Base-by-base conservation (phyloP, 2,797 vertebrate species). In the Catharus ustulatus region DNA sequence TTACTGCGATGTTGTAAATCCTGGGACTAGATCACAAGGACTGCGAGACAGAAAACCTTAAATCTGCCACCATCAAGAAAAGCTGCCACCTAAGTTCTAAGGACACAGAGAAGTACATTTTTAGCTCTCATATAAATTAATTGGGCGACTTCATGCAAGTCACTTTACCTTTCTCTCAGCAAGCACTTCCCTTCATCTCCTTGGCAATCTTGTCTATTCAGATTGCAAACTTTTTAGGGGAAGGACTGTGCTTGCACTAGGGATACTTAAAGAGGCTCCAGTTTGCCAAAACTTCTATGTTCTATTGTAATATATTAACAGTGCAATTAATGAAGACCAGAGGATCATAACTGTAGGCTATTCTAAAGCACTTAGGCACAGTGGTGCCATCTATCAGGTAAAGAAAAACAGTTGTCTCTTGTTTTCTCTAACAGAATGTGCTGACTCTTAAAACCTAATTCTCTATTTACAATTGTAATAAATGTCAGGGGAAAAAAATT, bases 21-120 rank as follows among this genome's bases (percentile, higher is more conserved):
- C 75, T 40, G 52, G 84, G 64, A 75, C 51, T 72, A 75, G 51
- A 93, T 66, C 64, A 89, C 75, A 87, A 62, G 27, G 51, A 66
- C 55, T 62, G 15, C 15, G 52, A 85, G 69, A 84, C 34, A 93
- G 68, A 72, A 90, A 84, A 93, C 51, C 54, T 96, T 96, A 94
- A 94, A 95, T 87, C 77, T 95, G 67, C 55, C 84, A 77, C 63
- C 16, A 36, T 46, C 7, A 19, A 69, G 78, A 88, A 89, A 67
- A 76, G 73, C 23, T 51, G 79, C 82, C 62, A 52, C 30, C 52
- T 63, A 80, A 59, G 52, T 59, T 92, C 67, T 52, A 19, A 92
- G 77, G 23, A 49, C 49, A 88, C 15, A 0, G 5, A 64, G 61
- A 46, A 74, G 34, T 55, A 51, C 29, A 40, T 55, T 72, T 92